Conservation (phyloP, 53 echinoderm and acorn worm genomes). For the Hippasteria phrygiana region DNA sequence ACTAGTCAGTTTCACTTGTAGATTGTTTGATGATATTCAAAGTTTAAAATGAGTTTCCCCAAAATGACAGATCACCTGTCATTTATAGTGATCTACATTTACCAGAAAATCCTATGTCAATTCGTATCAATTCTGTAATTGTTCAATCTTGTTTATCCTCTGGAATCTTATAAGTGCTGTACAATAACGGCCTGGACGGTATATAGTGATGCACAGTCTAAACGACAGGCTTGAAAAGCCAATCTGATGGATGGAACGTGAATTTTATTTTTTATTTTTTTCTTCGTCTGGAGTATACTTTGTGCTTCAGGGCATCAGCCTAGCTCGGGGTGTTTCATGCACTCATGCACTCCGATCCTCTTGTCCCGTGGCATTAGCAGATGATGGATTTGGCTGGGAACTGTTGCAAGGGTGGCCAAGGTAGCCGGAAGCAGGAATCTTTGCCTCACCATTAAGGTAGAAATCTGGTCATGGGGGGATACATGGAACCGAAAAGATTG, state of each 20-base stretch:
- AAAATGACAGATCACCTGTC: too few species aligned
- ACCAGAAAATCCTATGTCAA: too few species aligned
- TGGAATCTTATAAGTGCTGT: too few species aligned
- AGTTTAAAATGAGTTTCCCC: too few species aligned
- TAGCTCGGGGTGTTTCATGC: conserved; percentile 38
- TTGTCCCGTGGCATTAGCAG: conserved; percentile 11
- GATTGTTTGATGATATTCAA: too few species aligned
- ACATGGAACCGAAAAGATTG: not conserved
- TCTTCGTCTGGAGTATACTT: not conserved
- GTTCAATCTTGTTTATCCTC: too few species aligned
- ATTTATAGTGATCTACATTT: too few species aligned
- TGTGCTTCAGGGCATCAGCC: not conserved
- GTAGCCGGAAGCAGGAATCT: not conserved
- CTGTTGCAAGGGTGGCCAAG: not conserved
- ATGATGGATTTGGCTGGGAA: not conserved
- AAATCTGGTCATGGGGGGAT: not conserved
- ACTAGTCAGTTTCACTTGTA: too few species aligned
- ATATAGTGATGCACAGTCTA: not conserved
- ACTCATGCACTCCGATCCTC: not conserved
- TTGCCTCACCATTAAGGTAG: not conserved
- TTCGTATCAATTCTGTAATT: too few species aligned
- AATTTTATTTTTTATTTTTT: not conserved
- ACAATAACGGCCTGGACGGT: too few species aligned
- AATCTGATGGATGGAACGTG: not conserved
- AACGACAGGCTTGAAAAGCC: not conserved